These are phyloP conservation scores for Drosophila repletoides DNA, from an alignment of 1,140 invertebrate genomes.

Conservation along the genomic window DNA sequence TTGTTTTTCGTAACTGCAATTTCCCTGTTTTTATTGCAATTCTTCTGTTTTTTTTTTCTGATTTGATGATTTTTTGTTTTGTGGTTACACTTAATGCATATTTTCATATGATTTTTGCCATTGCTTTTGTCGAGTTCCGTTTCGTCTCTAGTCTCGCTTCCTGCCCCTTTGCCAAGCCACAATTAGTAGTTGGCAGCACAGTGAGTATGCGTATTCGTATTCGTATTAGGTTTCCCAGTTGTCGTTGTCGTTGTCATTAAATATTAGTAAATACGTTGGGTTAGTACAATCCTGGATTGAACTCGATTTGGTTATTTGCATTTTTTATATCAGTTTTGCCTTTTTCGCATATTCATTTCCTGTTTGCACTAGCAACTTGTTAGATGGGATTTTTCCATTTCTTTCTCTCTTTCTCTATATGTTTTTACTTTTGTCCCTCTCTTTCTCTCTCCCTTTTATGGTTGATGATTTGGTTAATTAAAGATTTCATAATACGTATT, in stretches of 20 bases:
- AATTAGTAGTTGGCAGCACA: constrained; percentile 61
- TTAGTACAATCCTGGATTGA: constrained; percentile 62
- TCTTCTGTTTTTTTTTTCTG: constrained; percentile 18
- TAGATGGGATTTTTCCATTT: background rate
- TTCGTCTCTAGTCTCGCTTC: too few relatives aligned
- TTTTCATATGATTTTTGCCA: constrained; percentile 52
- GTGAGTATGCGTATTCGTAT: constrained; percentile 48
- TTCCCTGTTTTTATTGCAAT: constrained; percentile 54
- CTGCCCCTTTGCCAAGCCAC: constrained; percentile 44
- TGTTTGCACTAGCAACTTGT: constrained; percentile 39
- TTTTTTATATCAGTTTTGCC: constrained; percentile 72
- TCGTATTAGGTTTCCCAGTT: constrained; percentile 16
- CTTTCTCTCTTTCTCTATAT: background rate
- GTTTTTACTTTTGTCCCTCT: background rate
- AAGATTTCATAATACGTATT: too few relatives aligned
- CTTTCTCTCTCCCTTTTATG: too few relatives aligned
- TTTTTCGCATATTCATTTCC: constrained; percentile 78
- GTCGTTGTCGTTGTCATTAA: constrained; percentile 5
- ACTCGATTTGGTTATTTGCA: constrained; percentile 77
- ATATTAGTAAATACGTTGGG: constrained; percentile 49
- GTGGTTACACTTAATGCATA: constrained; percentile 72
- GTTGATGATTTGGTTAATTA: too few relatives aligned
- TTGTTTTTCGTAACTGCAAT: constrained; percentile 52
- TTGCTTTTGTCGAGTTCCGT: constrained; percentile 45
- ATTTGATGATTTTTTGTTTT: constrained; percentile 58